Evolutionary conservation across 1,140 invertebrate genomes (phyloP), one percentile per base, ranked within the genome.

Genomic region (Steinernema feltiae): DNA sequence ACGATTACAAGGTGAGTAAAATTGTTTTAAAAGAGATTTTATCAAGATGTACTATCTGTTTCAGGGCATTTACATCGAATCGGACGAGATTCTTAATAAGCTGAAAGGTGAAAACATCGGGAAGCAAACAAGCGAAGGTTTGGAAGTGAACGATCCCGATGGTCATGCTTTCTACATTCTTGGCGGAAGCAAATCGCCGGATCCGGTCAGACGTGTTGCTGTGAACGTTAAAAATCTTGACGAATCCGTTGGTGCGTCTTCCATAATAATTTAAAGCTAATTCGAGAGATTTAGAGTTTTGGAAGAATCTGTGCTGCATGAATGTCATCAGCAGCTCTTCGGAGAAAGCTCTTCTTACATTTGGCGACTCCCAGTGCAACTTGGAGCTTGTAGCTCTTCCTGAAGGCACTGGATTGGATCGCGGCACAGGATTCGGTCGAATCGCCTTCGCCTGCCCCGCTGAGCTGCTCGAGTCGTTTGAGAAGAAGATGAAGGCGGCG

Each of bases 381-480:
- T 70, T 82, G 30, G 80, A 85, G 31, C 70, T 86, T 29, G 35
- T 71, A 30, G 46, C 74, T 24, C 76, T 48, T 63, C 73, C 70
- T 69, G 35, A 32, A 73, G 73, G 71, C 79, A 88, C 87, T 71
- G 86, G 90, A 35, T 88, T 98, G 0, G 90, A 97, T 84, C 92
- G 92, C 82, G 93, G 91, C n/a, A 92, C 92, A 85, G 94, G 93
- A 1, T 98, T 93, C 89, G 97, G 97, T 15, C 90, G 97, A 73
- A 94, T 97, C 81, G 96, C 96, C 0, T 98, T 98, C 88, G 91
- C 93, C 0, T 91, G 93, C 83, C 94, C 94, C 0, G 88, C 90
- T 76, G 88, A 88, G 18, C 88, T 88, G 80, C 91, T 97, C 82
- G 88, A 91, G 32, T 85, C 87, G 15, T 91, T 97, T 75, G 90